Conservation (phyloP, 1,140 invertebrate genomes). For the Eumaeus atala region DNA sequence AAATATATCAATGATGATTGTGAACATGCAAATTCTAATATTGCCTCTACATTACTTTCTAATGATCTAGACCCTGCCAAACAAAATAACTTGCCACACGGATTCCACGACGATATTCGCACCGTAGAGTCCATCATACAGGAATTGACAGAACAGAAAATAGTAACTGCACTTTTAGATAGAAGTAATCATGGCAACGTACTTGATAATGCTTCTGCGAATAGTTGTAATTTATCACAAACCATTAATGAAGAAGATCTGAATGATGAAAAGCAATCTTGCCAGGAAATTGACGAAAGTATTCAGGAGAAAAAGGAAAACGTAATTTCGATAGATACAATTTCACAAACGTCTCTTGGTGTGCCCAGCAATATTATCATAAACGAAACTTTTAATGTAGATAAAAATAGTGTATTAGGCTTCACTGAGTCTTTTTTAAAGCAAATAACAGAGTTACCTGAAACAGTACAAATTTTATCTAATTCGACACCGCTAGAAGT, state of each 20-base stretch:
- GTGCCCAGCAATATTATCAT: constrained; percentile 2
- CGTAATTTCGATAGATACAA: neutral
- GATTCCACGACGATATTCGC: too few species aligned
- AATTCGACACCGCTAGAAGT: constrained; percentile 1
- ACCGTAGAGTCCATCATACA: too few species aligned
- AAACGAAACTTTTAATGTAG: constrained; percentile 8
- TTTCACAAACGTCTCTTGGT: neutral
- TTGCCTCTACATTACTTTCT: too few species aligned
- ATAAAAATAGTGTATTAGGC: neutral
- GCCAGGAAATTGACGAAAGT: neutral
- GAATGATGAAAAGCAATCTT: neutral
- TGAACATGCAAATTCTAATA: neutral
- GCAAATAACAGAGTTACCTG: constrained; percentile 24
- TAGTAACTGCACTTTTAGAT: neutral
- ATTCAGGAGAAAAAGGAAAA: neutral
- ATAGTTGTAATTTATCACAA: neutral
- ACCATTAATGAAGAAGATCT: neutral
- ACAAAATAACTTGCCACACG: too few species aligned
- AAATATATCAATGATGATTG: neutral
- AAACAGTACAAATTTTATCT: constrained; percentile 33
- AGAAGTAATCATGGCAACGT: neutral
- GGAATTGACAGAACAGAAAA: too few species aligned
- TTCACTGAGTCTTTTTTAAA: neutral
- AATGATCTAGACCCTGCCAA: too few species aligned
- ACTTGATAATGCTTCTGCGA: neutral